Evolutionary conservation across 2,113 vertebrate genomes (phyloP).

Genomic region (Antennarius striatus): DNA sequence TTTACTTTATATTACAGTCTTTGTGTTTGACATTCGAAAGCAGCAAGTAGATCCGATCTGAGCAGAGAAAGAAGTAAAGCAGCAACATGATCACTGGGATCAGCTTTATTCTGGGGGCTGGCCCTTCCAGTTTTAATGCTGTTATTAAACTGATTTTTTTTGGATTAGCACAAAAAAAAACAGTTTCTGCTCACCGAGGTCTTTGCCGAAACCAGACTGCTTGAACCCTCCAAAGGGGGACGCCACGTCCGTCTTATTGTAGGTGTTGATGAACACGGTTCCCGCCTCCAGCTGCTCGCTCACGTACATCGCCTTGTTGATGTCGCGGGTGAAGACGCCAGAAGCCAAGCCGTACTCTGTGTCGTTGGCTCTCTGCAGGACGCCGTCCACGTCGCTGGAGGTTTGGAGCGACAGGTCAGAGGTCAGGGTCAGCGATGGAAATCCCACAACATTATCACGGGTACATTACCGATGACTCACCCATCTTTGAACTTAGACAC

Average conservation of each 20-base stretch:
- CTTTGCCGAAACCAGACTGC: constrained; percentile 96
- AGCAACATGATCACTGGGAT: too few species aligned
- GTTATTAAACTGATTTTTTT: too few species aligned
- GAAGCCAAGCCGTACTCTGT: constrained; percentile 96
- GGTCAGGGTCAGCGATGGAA: accelerated
- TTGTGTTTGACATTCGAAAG: too few species aligned
- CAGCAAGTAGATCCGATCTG: too few species aligned
- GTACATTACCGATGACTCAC: constrained; percentile 58
- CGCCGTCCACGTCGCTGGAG: constrained; percentile 87
- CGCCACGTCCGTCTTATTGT: constrained; percentile 97
- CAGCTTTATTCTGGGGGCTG: too few species aligned
- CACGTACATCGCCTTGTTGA: constrained; percentile 95
- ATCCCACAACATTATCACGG: neutral
- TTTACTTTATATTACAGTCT: too few species aligned
- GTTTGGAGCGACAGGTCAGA: neutral
- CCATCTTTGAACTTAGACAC: constrained; percentile 95
- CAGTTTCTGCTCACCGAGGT: constrained; percentile 87
- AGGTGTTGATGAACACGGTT: constrained; percentile 97
- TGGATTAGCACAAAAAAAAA: too few species aligned
- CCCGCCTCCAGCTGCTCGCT: constrained; percentile 94
- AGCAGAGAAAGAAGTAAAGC: neutral
- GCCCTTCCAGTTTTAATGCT: too few species aligned
- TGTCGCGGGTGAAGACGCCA: constrained; percentile 94
- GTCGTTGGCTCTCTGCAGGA: constrained; percentile 88
- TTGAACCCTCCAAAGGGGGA: constrained; percentile 97